Percentiles rank a stretch among this genome's conserved stretches.
Evolutionary conservation across 2,888 invertebrate species (phyloP).

Genomic region (Furcula furcula): DNA sequence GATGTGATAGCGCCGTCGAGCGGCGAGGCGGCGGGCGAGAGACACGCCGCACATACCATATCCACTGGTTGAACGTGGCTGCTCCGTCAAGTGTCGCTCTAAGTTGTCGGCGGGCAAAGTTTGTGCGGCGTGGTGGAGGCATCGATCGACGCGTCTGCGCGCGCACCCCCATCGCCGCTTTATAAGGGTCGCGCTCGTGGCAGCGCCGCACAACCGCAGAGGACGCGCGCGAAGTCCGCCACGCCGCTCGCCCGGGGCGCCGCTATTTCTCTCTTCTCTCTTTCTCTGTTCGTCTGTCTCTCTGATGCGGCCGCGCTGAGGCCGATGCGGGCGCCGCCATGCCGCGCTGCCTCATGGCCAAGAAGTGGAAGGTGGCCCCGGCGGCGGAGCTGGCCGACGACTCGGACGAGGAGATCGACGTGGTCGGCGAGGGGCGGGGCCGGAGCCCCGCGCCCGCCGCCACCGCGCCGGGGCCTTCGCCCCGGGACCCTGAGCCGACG

Average conservation of each 20-base stretch:
- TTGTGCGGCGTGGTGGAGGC: slow-evolving; percentile 51
- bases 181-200: slow-evolving; percentile 72
- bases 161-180: slow-evolving; percentile 63
- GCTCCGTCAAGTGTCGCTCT: slow-evolving; percentile 56
- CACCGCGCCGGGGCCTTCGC: slow-evolving; percentile 86
- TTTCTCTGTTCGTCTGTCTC: slow-evolving; percentile 79
- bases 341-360: slow-evolving; percentile 98
- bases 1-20: slow-evolving; percentile 5
- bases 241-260: slow-evolving; percentile 79
- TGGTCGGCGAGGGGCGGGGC: slow-evolving; percentile 89
- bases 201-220: slow-evolving; percentile 80
- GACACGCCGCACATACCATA: neutral
- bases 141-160: slow-evolving; percentile 71
- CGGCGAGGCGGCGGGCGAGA: neutral
- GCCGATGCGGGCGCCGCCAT: slow-evolving; percentile 85
- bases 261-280: slow-evolving; percentile 79
- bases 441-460: slow-evolving; percentile 78
- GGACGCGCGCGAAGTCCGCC: slow-evolving; percentile 76
- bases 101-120: slow-evolving; percentile 66
- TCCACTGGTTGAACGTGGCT: slow-evolving; percentile 68
- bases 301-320: slow-evolving; percentile 78
- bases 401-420: slow-evolving; percentile 92
- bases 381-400: slow-evolving; percentile 83
- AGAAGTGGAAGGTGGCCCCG: slow-evolving; percentile 93
- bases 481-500: slow-evolving; percentile 85